phyloP scores from a whole-genome alignment of 2,888 invertebrate genomes.

The Cyrtodaria siliqua region DNA sequence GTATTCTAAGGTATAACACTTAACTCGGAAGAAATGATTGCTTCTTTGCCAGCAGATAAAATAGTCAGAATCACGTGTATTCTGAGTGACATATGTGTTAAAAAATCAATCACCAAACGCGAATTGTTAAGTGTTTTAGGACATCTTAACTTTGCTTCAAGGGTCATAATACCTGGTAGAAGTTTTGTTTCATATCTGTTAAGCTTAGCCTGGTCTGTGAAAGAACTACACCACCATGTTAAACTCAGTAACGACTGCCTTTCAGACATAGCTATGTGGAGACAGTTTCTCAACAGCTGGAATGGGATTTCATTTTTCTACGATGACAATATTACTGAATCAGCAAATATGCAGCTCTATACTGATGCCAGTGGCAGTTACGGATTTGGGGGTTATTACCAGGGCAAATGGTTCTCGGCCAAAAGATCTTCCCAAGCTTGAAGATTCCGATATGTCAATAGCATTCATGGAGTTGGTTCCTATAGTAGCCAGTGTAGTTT shows the following conservation, averaged over 20 bases:
- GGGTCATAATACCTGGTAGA: too few species aligned
- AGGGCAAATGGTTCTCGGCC: slow-evolving; percentile 49
- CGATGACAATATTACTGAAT: slow-evolving; percentile 22
- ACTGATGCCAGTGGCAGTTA: slow-evolving; percentile 26
- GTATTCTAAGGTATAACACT: slow-evolving; percentile 56
- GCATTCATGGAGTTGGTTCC: slow-evolving; percentile 32
- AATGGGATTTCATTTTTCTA: slow-evolving; percentile 54
- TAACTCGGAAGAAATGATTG: slow-evolving; percentile 49
- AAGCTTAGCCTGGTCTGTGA: too few species aligned
- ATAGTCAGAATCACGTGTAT: slow-evolving; percentile 25
- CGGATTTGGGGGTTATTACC: slow-evolving; percentile 28
- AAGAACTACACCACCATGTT: too few species aligned
- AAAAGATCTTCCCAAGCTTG: neutral
- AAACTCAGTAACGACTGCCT: slow-evolving; percentile 25
- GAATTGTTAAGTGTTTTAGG: too few species aligned
- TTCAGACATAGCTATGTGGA: slow-evolving; percentile 46
- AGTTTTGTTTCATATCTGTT: too few species aligned
- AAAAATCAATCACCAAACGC: too few species aligned
- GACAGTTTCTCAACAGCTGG: slow-evolving; percentile 33
- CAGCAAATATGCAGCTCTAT: slow-evolving; percentile 38
- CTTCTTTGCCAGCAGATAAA: neutral
- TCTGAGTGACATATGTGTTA: too few species aligned
- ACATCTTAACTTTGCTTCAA: too few species aligned
- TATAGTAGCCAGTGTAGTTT: slow-evolving; percentile 18
- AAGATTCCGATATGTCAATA: neutral